These are phyloP conservation scores for Cheilosia variabilis DNA, from an alignment of 2,888 invertebrate species.

Conservation along the genomic window DNA sequence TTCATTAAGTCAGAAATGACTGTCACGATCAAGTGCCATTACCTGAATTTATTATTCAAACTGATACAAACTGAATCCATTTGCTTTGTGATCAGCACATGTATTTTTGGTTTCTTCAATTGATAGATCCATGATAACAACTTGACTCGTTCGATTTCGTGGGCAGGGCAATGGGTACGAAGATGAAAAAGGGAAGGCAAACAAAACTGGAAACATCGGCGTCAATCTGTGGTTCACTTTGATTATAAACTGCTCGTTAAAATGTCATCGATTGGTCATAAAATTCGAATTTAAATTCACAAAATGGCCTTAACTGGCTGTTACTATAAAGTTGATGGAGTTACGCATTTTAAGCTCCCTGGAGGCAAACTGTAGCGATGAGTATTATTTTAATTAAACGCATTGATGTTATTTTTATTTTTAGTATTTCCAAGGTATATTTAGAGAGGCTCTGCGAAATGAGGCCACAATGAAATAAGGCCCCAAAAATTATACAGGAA, in stretches of 20 bases:
- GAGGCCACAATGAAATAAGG: too few relatives aligned
- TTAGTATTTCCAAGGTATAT: too few relatives aligned
- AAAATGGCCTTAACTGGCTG: slow-evolving; percentile 28
- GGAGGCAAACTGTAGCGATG: neutral
- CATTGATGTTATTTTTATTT: too few relatives aligned
- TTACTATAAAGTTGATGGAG: slow-evolving; percentile 22
- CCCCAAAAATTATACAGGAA: too few relatives aligned
- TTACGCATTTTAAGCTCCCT: slow-evolving; percentile 17
- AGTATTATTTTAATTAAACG: too few relatives aligned
- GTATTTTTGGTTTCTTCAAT: neutral
- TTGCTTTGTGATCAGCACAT: neutral
- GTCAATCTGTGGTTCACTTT: slow-evolving; percentile 15
- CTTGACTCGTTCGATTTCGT: neutral
- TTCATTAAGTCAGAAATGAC: slow-evolving; percentile 24
- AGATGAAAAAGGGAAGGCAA: neutral
- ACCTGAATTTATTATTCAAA: slow-evolving; percentile 42
- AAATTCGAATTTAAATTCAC: slow-evolving; percentile 34
- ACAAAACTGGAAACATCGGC: slow-evolving; percentile 19
- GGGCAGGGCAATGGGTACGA: neutral
- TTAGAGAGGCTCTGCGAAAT: too few relatives aligned
- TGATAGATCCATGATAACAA: slow-evolving; percentile 7
- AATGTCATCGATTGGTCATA: slow-evolving; percentile 54
- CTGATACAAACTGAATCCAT: slow-evolving; percentile 30
- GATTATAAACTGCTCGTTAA: slow-evolving; percentile 24
- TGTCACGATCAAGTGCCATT: neutral